A percentile compares a stretch with the other conserved stretches of the same genome.
Evolutionary conservation across 2,888 invertebrate species (phyloP).

Genomic region (Strigamia transsilvanica): DNA sequence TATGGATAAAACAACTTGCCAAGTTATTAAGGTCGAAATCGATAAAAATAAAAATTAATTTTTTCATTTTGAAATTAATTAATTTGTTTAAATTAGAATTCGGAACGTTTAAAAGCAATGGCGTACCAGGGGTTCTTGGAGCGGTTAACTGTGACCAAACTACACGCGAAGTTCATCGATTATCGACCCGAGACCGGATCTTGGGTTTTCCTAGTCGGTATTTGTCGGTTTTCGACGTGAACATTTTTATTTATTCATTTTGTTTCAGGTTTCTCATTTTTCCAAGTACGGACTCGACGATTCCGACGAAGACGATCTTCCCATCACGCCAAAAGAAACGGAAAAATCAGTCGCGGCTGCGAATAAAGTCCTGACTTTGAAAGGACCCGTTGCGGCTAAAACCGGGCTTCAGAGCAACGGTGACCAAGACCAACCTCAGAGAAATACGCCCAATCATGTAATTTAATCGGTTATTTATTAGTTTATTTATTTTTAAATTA

Average conservation of each 20-base stretch:
- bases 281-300: constrained; percentile 91
- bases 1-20: constrained; percentile 80
- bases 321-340: constrained; percentile 45
- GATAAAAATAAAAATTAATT: not conserved
- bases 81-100: constrained; percentile 65
- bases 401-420: not conserved
- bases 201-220: constrained; percentile 88
- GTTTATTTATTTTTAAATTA: not conserved
- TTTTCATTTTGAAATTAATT: constrained; percentile 45
- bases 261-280: constrained; percentile 82
- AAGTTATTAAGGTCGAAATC: constrained; percentile 74
- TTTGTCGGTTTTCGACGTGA: not conserved
- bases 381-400: not conserved
- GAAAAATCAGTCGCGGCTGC: not conserved
- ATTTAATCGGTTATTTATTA: too few relatives aligned
- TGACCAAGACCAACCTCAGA: not conserved
- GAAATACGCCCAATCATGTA: not conserved
- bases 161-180: constrained; percentile 90
- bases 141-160: constrained; percentile 78
- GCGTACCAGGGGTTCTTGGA: constrained; percentile 87
- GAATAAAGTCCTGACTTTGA: not conserved
- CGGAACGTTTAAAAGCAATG: constrained; percentile 77
- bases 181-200: constrained; percentile 95
- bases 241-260: constrained; percentile 6
- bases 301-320: constrained; percentile 81